Percentiles rank a stretch among this genome's conserved stretches.
phyloP scores from a whole-genome alignment of 2,888 invertebrate species.

The Ophonus ardosiacus region DNA sequence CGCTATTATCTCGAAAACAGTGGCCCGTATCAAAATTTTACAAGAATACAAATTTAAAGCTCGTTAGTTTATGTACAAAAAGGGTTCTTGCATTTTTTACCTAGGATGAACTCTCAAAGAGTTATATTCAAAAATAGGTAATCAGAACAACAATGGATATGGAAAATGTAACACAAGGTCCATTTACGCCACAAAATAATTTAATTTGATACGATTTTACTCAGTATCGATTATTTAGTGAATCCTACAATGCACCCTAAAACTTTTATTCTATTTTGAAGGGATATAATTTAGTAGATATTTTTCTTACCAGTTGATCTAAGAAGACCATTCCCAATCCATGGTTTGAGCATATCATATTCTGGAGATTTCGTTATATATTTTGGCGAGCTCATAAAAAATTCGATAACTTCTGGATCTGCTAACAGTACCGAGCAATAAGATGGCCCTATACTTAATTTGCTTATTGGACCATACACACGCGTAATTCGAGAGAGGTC shows the following conservation, averaged over 20 bases:
- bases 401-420: conserved; percentile 62
- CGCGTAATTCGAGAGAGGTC: conserved; percentile 20
- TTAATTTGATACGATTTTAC: not conserved
- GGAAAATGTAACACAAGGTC: no score
- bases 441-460: conserved; percentile 50
- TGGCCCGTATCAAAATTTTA: no score
- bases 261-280: not conserved
- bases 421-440: conserved; percentile 51
- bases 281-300: not conserved
- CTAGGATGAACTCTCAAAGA: no score
- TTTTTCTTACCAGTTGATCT: conserved; percentile 64
- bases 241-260: no score
- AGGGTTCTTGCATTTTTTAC: no score
- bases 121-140: no score
- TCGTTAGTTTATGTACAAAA: no score
- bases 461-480: conserved; percentile 34
- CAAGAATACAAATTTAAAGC: no score
- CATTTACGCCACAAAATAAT: no score
- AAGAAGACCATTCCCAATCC: conserved; percentile 67
- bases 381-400: conserved; percentile 60
- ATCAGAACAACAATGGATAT: no score
- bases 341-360: conserved; percentile 64
- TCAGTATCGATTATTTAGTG: not conserved
- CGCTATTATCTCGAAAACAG: no score
- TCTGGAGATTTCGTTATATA: conserved; percentile 62